Conservation (phyloP, 1,140 invertebrate genomes). For the Aphaenogaster ashmeadi region DNA sequence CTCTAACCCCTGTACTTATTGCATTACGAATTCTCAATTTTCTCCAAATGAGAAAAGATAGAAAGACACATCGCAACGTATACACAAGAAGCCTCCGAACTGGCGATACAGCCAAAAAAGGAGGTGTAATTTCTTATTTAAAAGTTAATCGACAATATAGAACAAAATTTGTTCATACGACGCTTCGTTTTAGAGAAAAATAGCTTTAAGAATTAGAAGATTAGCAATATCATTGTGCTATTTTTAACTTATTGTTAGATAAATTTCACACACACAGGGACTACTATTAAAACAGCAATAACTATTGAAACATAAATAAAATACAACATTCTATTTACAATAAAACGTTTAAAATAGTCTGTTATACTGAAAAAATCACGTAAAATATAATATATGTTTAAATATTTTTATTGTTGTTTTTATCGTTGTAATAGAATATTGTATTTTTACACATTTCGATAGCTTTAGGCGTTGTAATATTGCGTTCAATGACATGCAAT, state of each 20-base stretch:
- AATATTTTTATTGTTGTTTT: neutral
- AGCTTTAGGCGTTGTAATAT: neutral
- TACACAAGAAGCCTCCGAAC: neutral
- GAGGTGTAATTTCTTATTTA: neutral
- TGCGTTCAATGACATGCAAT: neutral
- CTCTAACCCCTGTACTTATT: conserved; percentile 16
- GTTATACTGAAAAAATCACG: neutral
- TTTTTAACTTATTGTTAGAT: neutral
- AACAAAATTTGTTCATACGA: neutral
- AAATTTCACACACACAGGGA: neutral
- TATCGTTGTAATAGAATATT: neutral
- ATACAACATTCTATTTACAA: neutral
- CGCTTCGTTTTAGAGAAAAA: neutral
- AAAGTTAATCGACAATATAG: neutral
- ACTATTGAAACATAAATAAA: neutral
- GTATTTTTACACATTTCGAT: neutral
- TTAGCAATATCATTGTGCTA: neutral
- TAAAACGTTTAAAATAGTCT: neutral
- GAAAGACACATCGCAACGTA: neutral
- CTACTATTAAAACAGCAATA: neutral
- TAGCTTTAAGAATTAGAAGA: neutral
- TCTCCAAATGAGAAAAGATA: neutral
- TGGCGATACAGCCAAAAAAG: neutral
- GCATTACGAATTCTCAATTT: conserved; percentile 38
- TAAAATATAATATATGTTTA: no score